Evolutionary conservation across 2,888 invertebrate species (phyloP), one percentile per base, ranked within the genome.

Genomic region (Sesamia inferens): DNA sequence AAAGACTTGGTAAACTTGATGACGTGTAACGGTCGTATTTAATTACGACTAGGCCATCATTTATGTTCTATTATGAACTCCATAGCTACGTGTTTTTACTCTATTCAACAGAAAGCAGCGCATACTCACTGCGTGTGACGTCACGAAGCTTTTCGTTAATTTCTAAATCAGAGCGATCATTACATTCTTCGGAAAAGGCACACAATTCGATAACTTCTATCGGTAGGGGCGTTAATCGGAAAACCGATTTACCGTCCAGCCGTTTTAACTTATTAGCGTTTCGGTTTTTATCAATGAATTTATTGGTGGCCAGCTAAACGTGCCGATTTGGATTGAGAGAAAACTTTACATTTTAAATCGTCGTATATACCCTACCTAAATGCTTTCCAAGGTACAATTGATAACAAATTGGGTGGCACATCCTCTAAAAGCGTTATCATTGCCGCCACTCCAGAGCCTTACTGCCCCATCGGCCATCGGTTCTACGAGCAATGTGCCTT

Each of bases 391-490:
- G 89, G 85, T 85, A 87, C 86, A 87, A 89, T 85, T 93, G 95
- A 95, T 95, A 95, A 94, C 90, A 85, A 90, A 87, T 93, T 93
- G 94, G 94, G 94, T 94, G 94, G 94, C 92, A 87, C 87, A 92
- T 89, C 86, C 89, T 88, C 89, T 92, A 90, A 93, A 89, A 89
- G 90, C 88, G 85, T 92, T 94, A 94, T 93, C 92, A 85, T 82
- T 63, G 31, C 31, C 31, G 31, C 31, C 31, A 31, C 31, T 31
- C 31, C 31, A 31, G 31, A 31, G 3, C 31, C 31, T 31, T 31
- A 31, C 1, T 1, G 31, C 31, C 31, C 31, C 31, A 31, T 31
- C 31, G 31, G 31, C 31, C 31, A 31, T 31, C 31, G 31, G 31
- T 31, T 31, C 31, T 31, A 31, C 31, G 31, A 31, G 31, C 31